Base-by-base conservation (phyloP, 2,113 vertebrate genomes). In the Cathartes aura region DNA sequence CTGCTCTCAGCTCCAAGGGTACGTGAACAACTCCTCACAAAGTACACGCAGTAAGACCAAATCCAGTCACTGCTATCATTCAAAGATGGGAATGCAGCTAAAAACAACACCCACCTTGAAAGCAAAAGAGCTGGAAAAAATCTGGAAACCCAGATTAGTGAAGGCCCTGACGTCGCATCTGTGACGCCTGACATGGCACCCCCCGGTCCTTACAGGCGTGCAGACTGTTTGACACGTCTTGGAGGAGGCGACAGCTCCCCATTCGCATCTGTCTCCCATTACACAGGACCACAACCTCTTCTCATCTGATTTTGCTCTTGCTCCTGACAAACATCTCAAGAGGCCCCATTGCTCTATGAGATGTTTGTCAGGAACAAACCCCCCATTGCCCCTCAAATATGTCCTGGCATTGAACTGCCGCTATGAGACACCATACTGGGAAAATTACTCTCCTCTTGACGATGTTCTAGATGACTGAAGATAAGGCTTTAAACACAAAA, bases 111-210 rank as follows among this genome's bases (percentile, higher is more conserved):
- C 6, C 36, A 40, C 29, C 42, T n/a, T n/a, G n/a, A 56, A 75
- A 86, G 23, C 38, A 63, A 63, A 34, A 50, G 22, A 58, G 16
- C 24, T 22, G 23, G 36, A 40, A 74, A 74, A 75, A 52, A 52
- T 13, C 36, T 40, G 55, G 55, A 75, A 75, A 43, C 7, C 60
- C 40, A 34, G 36, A 32, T 32, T 47, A 58, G 20, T 72, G 47
- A 62, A 48, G 32, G 32, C 21, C 30, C 34, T 29, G 27, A 22
- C 5, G 21, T 66, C 1, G 1, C 20, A 62, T 15, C 24, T 59
- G 74, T 30, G 52, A n/a, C 1, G 7, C 5, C 43, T 45, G 23
- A 8, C 0, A 1, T n/a, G 36, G 59, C 43, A 60, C 6, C 11
- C 38, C 18, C 9, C n/a, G 19, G 30, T 87, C 19, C 22, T 16